Percentiles rank a stretch among this genome's conserved stretches.
Evolutionary conservation across 2,113 vertebrate species (phyloP).

Genomic region (Triplophysa siluroides): DNA sequence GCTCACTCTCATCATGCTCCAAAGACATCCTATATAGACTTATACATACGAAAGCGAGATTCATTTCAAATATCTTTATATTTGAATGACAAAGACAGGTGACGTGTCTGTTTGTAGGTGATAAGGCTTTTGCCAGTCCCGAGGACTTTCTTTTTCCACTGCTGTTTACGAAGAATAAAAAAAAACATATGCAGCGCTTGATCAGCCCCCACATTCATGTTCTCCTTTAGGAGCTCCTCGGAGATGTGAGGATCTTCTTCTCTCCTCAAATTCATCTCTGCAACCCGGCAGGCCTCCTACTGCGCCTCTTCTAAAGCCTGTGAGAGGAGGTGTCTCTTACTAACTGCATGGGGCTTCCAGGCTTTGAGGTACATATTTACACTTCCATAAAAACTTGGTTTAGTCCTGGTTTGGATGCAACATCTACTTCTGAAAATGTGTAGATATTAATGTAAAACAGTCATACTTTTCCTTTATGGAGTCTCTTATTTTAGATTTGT

Average conservation of each 20-base stretch:
- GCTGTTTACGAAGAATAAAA: slow-evolving; percentile 27
- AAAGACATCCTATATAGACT: slow-evolving; percentile 12
- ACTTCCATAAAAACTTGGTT: not conserved
- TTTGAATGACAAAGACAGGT: slow-evolving; percentile 73
- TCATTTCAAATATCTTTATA: slow-evolving; percentile 38
- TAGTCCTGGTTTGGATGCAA: not conserved
- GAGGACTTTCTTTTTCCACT: slow-evolving; percentile 46
- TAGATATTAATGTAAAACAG: no score
- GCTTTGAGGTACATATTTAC: not conserved
- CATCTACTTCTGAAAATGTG: not conserved
- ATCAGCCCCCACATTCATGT: slow-evolving; percentile 32
- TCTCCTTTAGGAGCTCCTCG: slow-evolving; percentile 25
- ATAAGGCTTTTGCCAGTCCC: slow-evolving; percentile 65
- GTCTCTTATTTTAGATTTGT: no score
- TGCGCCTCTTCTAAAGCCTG: slow-evolving; percentile 36
- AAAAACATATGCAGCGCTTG: slow-evolving; percentile 13
- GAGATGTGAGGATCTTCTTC: slow-evolving; percentile 4
- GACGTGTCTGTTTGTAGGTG: slow-evolving; percentile 60
- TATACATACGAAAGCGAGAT: slow-evolving; percentile 20
- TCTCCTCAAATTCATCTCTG: slow-evolving; percentile 16
- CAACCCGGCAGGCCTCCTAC: slow-evolving; percentile 21
- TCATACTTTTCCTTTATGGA: no score
- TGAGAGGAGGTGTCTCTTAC: not conserved
- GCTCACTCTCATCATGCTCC: not conserved
- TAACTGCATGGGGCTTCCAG: slow-evolving; percentile 13